phyloP scores from a whole-genome alignment of 2,888 invertebrate genomes.

The Cataglyphis albicans region DNA sequence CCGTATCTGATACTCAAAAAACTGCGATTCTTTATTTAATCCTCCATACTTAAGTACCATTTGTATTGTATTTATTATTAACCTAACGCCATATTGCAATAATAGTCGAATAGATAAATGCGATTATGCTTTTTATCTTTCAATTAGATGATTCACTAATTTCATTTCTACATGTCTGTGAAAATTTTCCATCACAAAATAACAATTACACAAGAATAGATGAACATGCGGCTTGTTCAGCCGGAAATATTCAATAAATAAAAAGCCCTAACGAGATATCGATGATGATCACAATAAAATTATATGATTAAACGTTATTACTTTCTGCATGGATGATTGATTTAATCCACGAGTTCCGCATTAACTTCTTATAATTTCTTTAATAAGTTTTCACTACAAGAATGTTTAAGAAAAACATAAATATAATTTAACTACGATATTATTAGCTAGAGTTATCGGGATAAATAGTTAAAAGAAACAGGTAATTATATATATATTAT shows the following conservation, averaged over 20 bases:
- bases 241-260: neutral
- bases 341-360: neutral
- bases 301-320: neutral
- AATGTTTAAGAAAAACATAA: slow-evolving; percentile 44
- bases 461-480: slow-evolving; percentile 4
- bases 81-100: neutral
- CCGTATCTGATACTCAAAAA: neutral
- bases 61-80: neutral
- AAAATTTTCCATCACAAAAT: neutral
- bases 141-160: neutral
- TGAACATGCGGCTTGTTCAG: neutral
- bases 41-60: neutral
- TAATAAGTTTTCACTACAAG: slow-evolving; percentile 35
- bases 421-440: neutral
- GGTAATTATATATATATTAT: neutral
- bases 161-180: neutral
- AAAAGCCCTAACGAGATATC: neutral
- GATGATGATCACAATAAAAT: neutral
- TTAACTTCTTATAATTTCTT: slow-evolving; percentile 33
- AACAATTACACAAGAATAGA: neutral
- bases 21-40: slow-evolving; percentile 4
- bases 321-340: neutral
- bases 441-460: neutral
- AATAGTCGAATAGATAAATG: neutral
- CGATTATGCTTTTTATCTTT: neutral